Percentiles rank a stretch among this genome's conserved stretches.
phyloP scores from a whole-genome alignment of 2,113 vertebrate species.

The Tautogolabrus adspersus region DNA sequence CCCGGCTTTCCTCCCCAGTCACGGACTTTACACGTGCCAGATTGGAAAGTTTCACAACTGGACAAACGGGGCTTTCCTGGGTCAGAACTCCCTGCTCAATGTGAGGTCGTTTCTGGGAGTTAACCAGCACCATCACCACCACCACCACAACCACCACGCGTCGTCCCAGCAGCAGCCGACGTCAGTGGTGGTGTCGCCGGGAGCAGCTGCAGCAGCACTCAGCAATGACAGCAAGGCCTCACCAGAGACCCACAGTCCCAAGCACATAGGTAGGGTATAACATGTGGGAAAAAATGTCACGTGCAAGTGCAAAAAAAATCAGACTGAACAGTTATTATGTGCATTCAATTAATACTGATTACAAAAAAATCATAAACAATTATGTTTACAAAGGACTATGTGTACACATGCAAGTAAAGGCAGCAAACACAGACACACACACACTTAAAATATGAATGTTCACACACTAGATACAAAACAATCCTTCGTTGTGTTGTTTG shows the following conservation, averaged over 20 bases:
- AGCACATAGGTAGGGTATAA: constrained; percentile 91
- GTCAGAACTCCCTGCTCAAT: constrained; percentile 95
- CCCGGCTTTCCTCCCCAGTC: constrained; percentile 96
- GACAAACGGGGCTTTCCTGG: constrained; percentile 96
- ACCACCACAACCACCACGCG: constrained; percentile 85
- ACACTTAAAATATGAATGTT: not conserved
- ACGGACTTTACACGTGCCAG: constrained; percentile 99
- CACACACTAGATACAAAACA: accelerated
- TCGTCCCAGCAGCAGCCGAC: constrained; percentile 81
- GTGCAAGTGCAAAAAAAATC: not conserved
- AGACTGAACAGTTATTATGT: not conserved
- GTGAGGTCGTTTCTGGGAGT: constrained; percentile 96
- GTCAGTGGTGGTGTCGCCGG: constrained; percentile 86
- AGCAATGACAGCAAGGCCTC: constrained; percentile 88
- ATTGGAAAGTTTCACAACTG: constrained; percentile 99
- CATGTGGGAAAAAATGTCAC: too few species aligned
- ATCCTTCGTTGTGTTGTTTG: not conserved
- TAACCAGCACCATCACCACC: constrained; percentile 88
- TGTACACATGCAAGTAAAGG: not conserved
- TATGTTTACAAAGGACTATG: constrained; percentile 2
- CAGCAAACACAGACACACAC: not conserved
- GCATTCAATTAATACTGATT: too few species aligned
- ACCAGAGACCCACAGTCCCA: constrained; percentile 90
- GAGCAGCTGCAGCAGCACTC: constrained; percentile 84
- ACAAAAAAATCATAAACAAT: not conserved